Conservation (phyloP, 2,888 invertebrate species). For the Ornithoptera priamus region DNA sequence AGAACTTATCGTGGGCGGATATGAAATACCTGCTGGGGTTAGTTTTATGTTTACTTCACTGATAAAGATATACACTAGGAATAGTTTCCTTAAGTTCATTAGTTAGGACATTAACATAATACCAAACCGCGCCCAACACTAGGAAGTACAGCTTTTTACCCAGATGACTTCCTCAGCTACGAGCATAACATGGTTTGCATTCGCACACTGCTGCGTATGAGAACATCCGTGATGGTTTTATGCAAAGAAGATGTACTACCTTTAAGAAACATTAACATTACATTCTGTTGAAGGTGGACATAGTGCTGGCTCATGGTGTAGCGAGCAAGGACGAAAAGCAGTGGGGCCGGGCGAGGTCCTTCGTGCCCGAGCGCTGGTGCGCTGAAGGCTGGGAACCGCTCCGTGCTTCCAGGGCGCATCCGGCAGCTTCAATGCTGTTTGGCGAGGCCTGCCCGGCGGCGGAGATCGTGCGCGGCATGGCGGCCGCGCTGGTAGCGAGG, state of each 20-base stretch:
- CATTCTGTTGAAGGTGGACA: slow-evolving; percentile 56
- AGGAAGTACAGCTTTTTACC: too few species aligned
- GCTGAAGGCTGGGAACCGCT: slow-evolving; percentile 60
- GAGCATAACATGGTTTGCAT: too few species aligned
- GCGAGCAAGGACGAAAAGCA: slow-evolving; percentile 64
- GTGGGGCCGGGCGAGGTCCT: slow-evolving; percentile 65
- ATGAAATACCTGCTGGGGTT: slow-evolving; percentile 67
- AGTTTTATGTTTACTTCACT: slow-evolving; percentile 35
- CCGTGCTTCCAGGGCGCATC: slow-evolving; percentile 59
- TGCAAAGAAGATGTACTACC: too few species aligned
- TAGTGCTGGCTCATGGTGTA: slow-evolving; percentile 69
- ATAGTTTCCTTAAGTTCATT: too few species aligned
- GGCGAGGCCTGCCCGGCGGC: slow-evolving; percentile 65
- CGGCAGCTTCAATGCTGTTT: slow-evolving; percentile 60
- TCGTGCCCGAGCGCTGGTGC: slow-evolving; percentile 71
- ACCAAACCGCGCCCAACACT: too few species aligned
- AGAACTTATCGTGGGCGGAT: slow-evolving; percentile 60
- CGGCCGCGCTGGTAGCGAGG: slow-evolving; percentile 52
- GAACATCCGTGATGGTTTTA: too few species aligned
- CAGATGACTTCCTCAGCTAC: too few species aligned
- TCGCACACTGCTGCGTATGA: too few species aligned
- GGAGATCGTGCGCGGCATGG: slow-evolving; percentile 56
- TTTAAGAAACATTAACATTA: too few species aligned
- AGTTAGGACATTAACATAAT: too few species aligned
- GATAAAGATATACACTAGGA: too few species aligned